Evolutionary conservation across 2,888 invertebrate genomes (phyloP).

Genomic region (Sinotaia quadrata): DNA sequence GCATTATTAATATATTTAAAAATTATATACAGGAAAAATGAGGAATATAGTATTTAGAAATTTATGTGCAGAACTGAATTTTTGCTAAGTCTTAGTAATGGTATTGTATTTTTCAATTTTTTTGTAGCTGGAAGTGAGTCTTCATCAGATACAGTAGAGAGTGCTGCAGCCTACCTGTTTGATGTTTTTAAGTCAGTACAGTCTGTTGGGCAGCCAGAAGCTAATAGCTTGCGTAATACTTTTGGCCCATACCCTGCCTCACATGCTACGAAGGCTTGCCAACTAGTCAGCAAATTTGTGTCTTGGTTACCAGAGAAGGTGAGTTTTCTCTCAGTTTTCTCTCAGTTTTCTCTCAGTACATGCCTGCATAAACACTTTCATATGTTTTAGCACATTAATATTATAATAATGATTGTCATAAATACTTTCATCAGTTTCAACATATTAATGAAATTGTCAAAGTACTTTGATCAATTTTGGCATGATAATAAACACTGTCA

Average conservation of each 20-base stretch:
- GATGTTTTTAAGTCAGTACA: conserved; percentile 58
- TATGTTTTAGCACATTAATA: too few species aligned
- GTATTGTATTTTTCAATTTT: not conserved
- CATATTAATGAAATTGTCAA: too few species aligned
- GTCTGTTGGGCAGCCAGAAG: conserved; percentile 58
- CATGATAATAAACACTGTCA: too few species aligned
- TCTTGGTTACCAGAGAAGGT: conserved; percentile 61
- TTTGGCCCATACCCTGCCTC: conserved; percentile 69
- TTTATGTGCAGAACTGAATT: not conserved
- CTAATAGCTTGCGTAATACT: conserved; percentile 54
- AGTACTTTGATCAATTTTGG: too few species aligned
- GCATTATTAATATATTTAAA: not conserved
- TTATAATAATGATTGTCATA: too few species aligned
- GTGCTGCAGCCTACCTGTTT: conserved; percentile 65
- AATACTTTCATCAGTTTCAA: too few species aligned
- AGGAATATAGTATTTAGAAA: conserved; percentile 2
- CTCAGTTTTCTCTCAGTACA: not conserved
- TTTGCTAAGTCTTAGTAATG: not conserved
- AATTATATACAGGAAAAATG: not conserved
- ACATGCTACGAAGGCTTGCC: conserved; percentile 64
- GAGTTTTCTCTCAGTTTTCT: not conserved
- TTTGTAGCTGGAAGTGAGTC: conserved; percentile 59
- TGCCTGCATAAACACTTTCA: too few species aligned
- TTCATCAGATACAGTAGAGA: conserved; percentile 57
- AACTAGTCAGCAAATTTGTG: conserved; percentile 53